phyloP scores from a whole-genome alignment of 2,113 vertebrate species.

The Copsychus sechellarum region DNA sequence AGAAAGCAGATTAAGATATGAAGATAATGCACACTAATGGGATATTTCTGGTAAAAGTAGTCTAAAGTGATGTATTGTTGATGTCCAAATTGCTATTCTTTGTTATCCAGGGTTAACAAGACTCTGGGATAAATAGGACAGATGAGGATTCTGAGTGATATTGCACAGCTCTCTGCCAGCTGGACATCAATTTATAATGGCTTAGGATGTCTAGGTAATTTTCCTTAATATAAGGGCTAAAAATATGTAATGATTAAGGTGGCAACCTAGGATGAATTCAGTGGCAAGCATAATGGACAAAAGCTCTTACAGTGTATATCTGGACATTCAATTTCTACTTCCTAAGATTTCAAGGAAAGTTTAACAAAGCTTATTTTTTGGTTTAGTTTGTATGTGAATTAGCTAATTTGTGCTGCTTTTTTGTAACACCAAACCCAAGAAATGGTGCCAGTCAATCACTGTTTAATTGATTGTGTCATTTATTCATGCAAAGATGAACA shows the following conservation, averaged over 20 bases:
- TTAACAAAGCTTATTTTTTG: not conserved
- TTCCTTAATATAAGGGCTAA: not conserved
- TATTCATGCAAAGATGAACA: constrained; percentile 38
- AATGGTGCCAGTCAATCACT: constrained; percentile 10
- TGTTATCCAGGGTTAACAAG: constrained; percentile 14
- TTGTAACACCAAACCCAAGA: not conserved
- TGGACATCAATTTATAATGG: not conserved
- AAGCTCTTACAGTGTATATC: not conserved
- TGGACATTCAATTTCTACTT: not conserved
- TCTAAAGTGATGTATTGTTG: not conserved
- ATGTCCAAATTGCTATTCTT: not conserved
- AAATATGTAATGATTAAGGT: not conserved
- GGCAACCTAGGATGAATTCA: not conserved
- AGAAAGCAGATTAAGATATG: not conserved
- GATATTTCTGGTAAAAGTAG: constrained; percentile 28
- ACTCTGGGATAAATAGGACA: not conserved
- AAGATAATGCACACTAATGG: constrained; percentile 50
- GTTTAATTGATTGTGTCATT: not conserved
- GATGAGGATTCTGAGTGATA: not conserved
- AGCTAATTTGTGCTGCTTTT: not conserved
- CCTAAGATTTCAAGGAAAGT: not conserved
- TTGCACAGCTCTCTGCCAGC: not conserved
- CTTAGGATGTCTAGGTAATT: not conserved
- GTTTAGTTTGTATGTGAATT: not conserved
- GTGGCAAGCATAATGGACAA: not conserved